A percentile compares a stretch with the other conserved stretches of the same genome.
These are phyloP conservation scores for Drosophila quinaria DNA, from an alignment of 2,888 invertebrate genomes.

Conservation along the genomic window DNA sequence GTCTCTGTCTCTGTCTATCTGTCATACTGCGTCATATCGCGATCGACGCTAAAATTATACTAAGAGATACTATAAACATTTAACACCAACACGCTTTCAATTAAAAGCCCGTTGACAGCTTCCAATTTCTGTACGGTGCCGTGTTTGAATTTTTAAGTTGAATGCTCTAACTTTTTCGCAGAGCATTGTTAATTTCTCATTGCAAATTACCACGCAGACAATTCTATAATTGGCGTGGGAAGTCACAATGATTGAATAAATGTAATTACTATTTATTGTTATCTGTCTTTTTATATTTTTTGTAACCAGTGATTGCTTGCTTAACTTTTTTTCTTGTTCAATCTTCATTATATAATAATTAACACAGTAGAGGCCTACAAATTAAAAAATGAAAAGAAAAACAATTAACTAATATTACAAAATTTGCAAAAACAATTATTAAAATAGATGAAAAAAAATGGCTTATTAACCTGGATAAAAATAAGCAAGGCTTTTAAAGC, in stretches of 20 bases:
- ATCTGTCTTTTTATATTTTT: neutral
- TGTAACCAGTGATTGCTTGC: neutral
- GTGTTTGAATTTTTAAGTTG: slow-evolving; percentile 33
- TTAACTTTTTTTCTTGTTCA: neutral
- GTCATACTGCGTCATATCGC: slow-evolving; percentile 60
- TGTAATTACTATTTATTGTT: slow-evolving; percentile 1
- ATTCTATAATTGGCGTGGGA: slow-evolving; percentile 37
- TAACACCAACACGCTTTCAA: slow-evolving; percentile 74
- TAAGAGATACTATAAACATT: slow-evolving; percentile 64
- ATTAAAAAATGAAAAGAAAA: neutral
- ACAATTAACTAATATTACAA: neutral
- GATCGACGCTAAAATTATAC: slow-evolving; percentile 69
- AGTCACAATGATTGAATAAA: slow-evolving; percentile 9
- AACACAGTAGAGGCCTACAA: neutral
- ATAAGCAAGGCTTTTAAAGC: neutral
- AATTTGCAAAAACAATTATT: neutral
- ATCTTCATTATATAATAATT: neutral
- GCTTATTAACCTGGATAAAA: neutral
- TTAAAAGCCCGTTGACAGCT: slow-evolving; percentile 75
- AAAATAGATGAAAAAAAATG: neutral
- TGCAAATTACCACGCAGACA: slow-evolving; percentile 9
- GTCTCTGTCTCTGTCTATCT: slow-evolving; percentile 5
- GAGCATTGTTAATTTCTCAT: slow-evolving; percentile 27
- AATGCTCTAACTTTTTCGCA: slow-evolving; percentile 36
- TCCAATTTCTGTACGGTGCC: slow-evolving; percentile 57